Base-by-base conservation (phyloP, 2,888 invertebrate genomes). In the Odontothrips loti region DNA sequence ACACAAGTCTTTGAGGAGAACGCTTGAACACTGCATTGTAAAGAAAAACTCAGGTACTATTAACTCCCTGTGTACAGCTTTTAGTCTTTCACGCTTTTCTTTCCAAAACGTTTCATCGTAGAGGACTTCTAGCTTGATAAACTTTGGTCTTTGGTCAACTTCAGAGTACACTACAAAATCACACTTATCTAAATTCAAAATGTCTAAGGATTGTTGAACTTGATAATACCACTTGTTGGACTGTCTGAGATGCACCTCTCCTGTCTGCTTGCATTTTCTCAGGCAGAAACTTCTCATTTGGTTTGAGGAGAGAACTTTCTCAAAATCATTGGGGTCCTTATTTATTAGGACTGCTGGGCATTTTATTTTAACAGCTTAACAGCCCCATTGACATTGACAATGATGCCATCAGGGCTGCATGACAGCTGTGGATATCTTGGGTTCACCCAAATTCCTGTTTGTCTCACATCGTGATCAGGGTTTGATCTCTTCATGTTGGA, bases 341-440 rank as follows among this genome's bases (percentile, higher is more conserved):
- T 11, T 1, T 1, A 1, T n/a, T 1, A 63, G n/a, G 0, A 80
- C 48, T 4, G 34, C 34, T 12, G 80, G 80, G 9, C 80, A 80
- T 23, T 80, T 80, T 1, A 80, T 80, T n/a, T 80, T 68, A 23
- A 80, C n/a, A 20, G 63, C n/a, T n/a, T n/a, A n/a, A n/a, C n/a
- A n/a, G n/a, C n/a, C n/a, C 75, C 80, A 63, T 63, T n/a, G 1
- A n/a, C n/a, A 6, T 12, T n/a, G 0, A 80, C 29, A 29, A 63
- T 34, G 12, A 80, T 10, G 10, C 29, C 80, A 63, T 80, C 80
- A 12, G 80, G 80, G 47, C 80, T 80, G 10, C 80, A 80, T 3
- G 80, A 63, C 23, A 80, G 63, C 1, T 63, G 9, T 2, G 80
- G 80, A 80, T 34, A 58, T 12, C 20, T 48, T 10, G 80, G 80